A percentile compares a stretch with the other conserved stretches of the same genome.
Evolutionary conservation across 2,797 vertebrate genomes (phyloP).

Genomic region (Neosalanx taihuensis): DNA sequence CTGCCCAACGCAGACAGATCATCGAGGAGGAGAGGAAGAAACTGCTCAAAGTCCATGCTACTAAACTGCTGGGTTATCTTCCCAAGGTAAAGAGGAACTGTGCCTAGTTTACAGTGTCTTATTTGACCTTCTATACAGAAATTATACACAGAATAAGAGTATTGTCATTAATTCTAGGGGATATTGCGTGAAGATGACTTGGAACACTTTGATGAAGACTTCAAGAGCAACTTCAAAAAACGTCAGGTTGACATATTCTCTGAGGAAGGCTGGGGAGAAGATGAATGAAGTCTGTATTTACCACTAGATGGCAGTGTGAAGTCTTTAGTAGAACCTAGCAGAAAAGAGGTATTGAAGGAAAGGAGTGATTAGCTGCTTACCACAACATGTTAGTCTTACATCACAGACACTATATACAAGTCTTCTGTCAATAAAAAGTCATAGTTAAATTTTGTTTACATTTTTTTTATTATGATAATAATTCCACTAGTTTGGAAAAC

Average conservation of each 20-base stretch:
- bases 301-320: conserved; percentile 68
- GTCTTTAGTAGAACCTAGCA: neutral
- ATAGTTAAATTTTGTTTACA: neutral
- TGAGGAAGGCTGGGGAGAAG: conserved; percentile 64
- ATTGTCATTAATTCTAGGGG: conserved; percentile 70
- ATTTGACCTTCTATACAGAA: neutral
- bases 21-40: conserved; percentile 90
- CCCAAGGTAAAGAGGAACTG: conserved; percentile 78
- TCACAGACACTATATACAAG: neutral
- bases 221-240: conserved; percentile 77
- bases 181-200: conserved; percentile 84
- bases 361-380: conserved; percentile 1
- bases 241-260: conserved; percentile 50
- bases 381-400: neutral
- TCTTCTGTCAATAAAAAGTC: neutral
- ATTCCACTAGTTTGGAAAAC: neutral
- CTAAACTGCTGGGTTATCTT: conserved; percentile 85
- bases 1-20: conserved; percentile 72
- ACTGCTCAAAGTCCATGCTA: conserved; percentile 84
- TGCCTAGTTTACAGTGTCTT: too few species aligned
- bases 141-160: neutral
- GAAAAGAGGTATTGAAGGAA: neutral
- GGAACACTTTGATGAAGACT: conserved; percentile 86
- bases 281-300: conserved; percentile 36
- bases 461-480: conserved; percentile 11